These are phyloP conservation scores for Phthorimaea operculella DNA, from an alignment of 1,140 invertebrate genomes.

Conservation along the genomic window DNA sequence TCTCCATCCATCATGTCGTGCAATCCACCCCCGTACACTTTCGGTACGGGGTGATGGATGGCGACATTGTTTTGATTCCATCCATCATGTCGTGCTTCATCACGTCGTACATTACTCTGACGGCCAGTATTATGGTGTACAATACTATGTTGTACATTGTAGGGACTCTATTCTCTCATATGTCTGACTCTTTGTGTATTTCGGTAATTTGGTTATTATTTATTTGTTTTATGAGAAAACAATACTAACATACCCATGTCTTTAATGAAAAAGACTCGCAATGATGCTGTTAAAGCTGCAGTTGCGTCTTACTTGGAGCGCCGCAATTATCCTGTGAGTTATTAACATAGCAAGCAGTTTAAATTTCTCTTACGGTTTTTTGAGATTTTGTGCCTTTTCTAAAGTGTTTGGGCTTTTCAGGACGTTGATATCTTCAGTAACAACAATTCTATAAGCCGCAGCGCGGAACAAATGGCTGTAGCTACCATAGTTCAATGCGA, in stretches of 20 bases:
- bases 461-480: slow-evolving; percentile 66
- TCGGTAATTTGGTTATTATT: not conserved
- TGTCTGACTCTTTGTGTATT: no score
- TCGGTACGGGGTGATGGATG: no score
- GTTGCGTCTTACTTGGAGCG: slow-evolving; percentile 66
- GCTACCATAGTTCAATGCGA: slow-evolving; percentile 64
- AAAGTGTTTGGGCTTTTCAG: slow-evolving; percentile 29
- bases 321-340: slow-evolving; percentile 63
- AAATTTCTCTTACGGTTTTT: not conserved
- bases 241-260: slow-evolving; percentile 22
- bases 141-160: no score
- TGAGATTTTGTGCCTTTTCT: slow-evolving; percentile 1
- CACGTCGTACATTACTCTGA: no score
- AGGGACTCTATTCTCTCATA: no score
- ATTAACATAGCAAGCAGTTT: not conserved
- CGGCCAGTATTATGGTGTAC: no score
- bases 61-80: no score
- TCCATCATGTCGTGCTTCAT: no score
- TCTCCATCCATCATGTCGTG: no score
- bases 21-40: no score
- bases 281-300: slow-evolving; percentile 64
- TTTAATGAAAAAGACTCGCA: slow-evolving; percentile 60
- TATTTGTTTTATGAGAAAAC: not conserved
- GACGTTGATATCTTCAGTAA: slow-evolving; percentile 57
- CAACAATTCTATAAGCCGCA: slow-evolving; percentile 48